Evolutionary conservation across 1,140 invertebrate genomes (phyloP).

Genomic region (Halictus rubicundus): DNA sequence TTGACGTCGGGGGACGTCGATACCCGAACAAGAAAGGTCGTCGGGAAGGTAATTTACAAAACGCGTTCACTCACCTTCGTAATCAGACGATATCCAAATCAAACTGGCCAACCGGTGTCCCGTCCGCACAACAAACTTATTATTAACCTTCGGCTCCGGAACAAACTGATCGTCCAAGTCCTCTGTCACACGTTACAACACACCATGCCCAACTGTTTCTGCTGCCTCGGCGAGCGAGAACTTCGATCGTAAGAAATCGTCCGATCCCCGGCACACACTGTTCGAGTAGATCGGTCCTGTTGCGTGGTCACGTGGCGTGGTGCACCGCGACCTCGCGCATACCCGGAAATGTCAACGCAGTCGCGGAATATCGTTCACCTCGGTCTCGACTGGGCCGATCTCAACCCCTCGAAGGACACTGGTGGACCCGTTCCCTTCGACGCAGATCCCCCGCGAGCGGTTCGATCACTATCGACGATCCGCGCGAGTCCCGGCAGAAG

Average conservation of each 20-base stretch:
- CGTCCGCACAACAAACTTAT: conserved; percentile 29
- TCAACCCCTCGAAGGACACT: background rate
- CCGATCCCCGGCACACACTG: conserved; percentile 34
- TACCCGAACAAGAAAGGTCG: background rate
- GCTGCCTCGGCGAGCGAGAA: background rate
- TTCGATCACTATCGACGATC: conserved; percentile 6
- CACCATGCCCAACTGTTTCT: background rate
- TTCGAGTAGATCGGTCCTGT: background rate
- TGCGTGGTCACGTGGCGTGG: conserved; percentile 34
- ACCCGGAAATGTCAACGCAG: background rate
- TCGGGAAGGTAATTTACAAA: background rate
- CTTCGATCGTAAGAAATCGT: background rate
- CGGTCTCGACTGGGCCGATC: background rate
- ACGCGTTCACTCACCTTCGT: conserved; percentile 48
- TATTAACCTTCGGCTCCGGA: background rate
- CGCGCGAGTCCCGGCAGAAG: background rate
- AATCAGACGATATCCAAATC: conserved; percentile 33
- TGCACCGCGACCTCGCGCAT: background rate
- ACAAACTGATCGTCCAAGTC: conserved; percentile 28
- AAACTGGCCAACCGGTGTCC: background rate
- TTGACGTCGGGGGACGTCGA: conserved; percentile 1
- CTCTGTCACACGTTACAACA: conserved; percentile 43
- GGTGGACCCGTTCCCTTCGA: conserved; percentile 1
- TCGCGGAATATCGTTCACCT: background rate
- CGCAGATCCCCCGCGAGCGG: conserved; percentile 18